Evolutionary conservation across 2,888 invertebrate species (phyloP).

Genomic region (Epiblema foenella): DNA sequence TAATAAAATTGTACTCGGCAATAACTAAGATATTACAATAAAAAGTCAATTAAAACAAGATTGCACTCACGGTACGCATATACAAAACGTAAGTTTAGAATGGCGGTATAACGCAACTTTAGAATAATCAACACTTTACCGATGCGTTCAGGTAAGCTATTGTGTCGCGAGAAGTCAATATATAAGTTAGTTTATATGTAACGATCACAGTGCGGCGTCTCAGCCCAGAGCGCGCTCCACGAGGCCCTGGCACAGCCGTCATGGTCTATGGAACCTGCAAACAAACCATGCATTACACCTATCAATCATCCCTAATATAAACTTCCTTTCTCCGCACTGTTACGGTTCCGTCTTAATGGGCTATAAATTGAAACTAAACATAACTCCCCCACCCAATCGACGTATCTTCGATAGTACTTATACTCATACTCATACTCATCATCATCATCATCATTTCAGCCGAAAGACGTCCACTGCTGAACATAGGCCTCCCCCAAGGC

Average conservation of each 20-base stretch:
- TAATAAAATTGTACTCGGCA: slow-evolving; percentile 78
- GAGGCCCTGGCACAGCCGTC: slow-evolving; percentile 75
- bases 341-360: background rate
- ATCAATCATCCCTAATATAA: slow-evolving; percentile 48
- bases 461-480: too few relatives aligned
- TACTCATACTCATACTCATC: too few relatives aligned
- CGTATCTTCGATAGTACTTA: too few relatives aligned
- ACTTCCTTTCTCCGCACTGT: background rate
- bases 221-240: slow-evolving; percentile 55
- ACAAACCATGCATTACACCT: slow-evolving; percentile 3
- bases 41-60: slow-evolving; percentile 65
- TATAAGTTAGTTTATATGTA: slow-evolving; percentile 53
- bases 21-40: slow-evolving; percentile 67
- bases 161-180: slow-evolving; percentile 69
- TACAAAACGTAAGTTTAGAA: slow-evolving; percentile 65
- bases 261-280: slow-evolving; percentile 83
- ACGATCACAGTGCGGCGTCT: slow-evolving; percentile 59
- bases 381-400: too few relatives aligned
- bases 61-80: slow-evolving; percentile 69
- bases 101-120: slow-evolving; percentile 69
- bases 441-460: too few relatives aligned
- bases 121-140: slow-evolving; percentile 81
- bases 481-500: too few relatives aligned
- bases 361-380: too few relatives aligned
- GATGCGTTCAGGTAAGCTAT: slow-evolving; percentile 65